Evolutionary conservation across 2,113 vertebrate genomes (phyloP), one percentile per base, ranked within the genome.

Genomic region (Phycodurus eques): DNA sequence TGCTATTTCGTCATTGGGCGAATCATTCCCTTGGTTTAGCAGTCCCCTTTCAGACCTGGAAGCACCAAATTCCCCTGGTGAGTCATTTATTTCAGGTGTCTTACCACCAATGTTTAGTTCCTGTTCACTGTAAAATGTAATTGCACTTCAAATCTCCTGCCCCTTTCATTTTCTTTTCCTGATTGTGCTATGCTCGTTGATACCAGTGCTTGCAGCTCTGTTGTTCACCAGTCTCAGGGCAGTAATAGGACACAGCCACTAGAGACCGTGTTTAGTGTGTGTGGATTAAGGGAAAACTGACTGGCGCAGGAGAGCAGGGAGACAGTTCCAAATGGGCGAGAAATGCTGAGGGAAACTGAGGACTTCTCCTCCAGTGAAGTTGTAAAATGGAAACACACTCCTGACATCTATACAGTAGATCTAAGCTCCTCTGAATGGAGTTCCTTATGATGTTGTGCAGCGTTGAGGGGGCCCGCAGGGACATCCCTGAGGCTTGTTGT

Each of bases 401-500:
- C 67, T 89, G 88, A 88, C 88, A 85, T 87, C 68, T 76, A 60
- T 73, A 54, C 78, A 78, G 85, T 83, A 70, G 82, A 84, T 83
- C 82, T 84, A 81, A 85, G 62, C 39, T 35, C 70, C 63, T 83
- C 76, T 79, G 75, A 82, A 81, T 81, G 66, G 85, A 76, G 80
- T 72, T 89, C 85, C 83, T 83, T 88, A 87, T 88, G 84, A 90
- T 92, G 90, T 90, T 91, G 88, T 82, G 75, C 31, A 42, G 80
- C 49, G 67, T 80, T 77, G 84, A 86, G 86, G 80, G 78, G 83
- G 80, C 59, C 79, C n/a, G 61, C 70, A 67, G 88, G 80, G 77
- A 68, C 67, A 80, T 91, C 91, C 90, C 89, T 74, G 56, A 87
- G 89, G 89, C 81, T 90, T 79, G 85, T 86, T 87, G 89, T 89